Evolutionary conservation across 53 echinoderm and acorn worm genomes (phyloP), one percentile per base, ranked within the genome.

Genomic region (Holothuria scabra): DNA sequence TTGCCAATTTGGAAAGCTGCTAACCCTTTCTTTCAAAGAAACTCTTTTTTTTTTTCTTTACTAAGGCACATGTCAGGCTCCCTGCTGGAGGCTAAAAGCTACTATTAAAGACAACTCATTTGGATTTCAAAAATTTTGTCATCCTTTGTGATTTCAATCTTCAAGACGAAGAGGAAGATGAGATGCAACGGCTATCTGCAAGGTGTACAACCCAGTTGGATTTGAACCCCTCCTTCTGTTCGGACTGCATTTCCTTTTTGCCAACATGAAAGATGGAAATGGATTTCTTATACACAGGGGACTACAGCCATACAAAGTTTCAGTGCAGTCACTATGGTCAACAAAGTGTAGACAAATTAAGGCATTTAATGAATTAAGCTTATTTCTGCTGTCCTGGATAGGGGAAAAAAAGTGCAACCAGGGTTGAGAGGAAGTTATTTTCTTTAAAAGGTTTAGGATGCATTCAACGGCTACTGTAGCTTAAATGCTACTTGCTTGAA

Each of bases 61-160:
- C 46, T 25, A 72, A 72, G 72, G 34, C 72, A 12, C 72, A 72
- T 26, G 72, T 72, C 72, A 72, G n/a, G 72, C 48, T 72, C 72
- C 25, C 72, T 46, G 72, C 72, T 72, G 72, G 72, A 48, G 72
- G 72, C 72, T 72, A 72, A 72, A 72, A 72, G 72, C 72, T 72
- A 46, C 72, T 48, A 69, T n/a, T 37, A 18, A 52, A 25, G 72
- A 49, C 72, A 23, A 38, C 25, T 48, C 72, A 44, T 72, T 52
- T 48, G 25, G 46, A 72, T 72, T 72, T 72, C 5, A 48, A 44
- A 8, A 72, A 67, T 34, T 34, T 34, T 31, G n/a, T 72, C 25
- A 49, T 72, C 72, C 46, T 72, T 72, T 72, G 72, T 72, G 72
- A 25, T 72, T 48, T 22, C 24, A 49, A 72, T 46, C 24, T 72